These are phyloP conservation scores for Onychostruthus taczanowskii DNA, from an alignment of 2,113 vertebrate genomes.

Conservation along the genomic window DNA sequence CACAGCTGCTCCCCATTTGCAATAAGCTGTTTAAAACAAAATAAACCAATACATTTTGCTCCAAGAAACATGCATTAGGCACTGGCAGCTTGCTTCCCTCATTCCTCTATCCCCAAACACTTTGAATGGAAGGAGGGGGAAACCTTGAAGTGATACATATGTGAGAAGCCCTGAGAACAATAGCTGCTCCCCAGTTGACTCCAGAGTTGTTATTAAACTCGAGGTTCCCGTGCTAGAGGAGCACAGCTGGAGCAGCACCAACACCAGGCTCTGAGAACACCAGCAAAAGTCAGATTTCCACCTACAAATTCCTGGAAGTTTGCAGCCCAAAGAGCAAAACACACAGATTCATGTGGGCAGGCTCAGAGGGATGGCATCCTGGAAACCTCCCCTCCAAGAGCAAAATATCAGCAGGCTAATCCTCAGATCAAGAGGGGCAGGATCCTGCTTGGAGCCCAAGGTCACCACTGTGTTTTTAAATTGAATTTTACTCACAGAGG, in stretches of 20 bases:
- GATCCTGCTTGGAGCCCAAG: neutral
- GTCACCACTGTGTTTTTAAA: neutral
- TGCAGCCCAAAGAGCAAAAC: neutral
- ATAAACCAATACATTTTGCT: neutral
- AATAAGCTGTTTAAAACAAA: constrained; percentile 37
- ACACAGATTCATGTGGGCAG: neutral
- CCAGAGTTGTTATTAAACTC: constrained; percentile 21
- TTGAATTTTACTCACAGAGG: neutral
- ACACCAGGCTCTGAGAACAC: neutral
- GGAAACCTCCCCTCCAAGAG: neutral
- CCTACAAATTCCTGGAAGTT: constrained; percentile 5
- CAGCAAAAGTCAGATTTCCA: neutral
- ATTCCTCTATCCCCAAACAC: neutral
- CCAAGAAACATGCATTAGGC: neutral
- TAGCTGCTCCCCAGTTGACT: constrained; percentile 14
- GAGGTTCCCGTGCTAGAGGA: neutral
- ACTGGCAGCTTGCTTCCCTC: constrained; percentile 36
- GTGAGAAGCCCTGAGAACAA: neutral
- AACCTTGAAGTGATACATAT: neutral
- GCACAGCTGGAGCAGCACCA: constrained; percentile 17
- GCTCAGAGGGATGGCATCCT: neutral
- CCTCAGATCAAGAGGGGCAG: neutral
- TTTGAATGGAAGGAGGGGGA: neutral
- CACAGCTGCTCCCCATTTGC: constrained; percentile 51
- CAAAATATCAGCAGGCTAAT: neutral